Conservation (phyloP, 2,113 vertebrate species). For the Talpa occidentalis region DNA sequence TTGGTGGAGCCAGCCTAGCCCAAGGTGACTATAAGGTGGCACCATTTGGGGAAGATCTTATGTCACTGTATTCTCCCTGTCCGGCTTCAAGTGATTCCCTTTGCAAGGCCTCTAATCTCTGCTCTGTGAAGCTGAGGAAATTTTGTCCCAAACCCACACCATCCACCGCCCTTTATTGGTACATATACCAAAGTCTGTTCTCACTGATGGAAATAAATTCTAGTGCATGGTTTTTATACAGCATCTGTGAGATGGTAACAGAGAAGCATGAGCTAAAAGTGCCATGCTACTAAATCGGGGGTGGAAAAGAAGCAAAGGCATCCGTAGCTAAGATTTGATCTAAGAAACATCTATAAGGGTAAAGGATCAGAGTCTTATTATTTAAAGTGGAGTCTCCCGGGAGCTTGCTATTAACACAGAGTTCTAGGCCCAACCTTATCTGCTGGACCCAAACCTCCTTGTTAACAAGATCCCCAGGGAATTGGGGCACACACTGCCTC, state of each 20-base stretch:
- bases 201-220: not conserved
- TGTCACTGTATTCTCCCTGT: not conserved
- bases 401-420: not conserved
- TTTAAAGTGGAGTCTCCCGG: not conserved
- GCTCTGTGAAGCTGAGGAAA: accelerated
- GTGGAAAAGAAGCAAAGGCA: not conserved
- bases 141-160: not conserved
- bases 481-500: no score
- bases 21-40: not conserved
- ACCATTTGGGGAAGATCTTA: not conserved
- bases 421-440: not conserved
- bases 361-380: not conserved
- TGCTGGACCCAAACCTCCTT: not conserved
- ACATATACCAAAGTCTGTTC: not conserved
- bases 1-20: not conserved
- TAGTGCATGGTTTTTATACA: not conserved
- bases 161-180: not conserved
- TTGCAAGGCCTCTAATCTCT: no score
- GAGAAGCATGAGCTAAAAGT: not conserved
- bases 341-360: not conserved
- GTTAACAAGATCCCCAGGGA: not conserved
- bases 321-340: not conserved
- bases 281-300: not conserved
- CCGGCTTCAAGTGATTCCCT: not conserved
- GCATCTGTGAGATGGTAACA: not conserved